Conservation (phyloP, 2,888 invertebrate genomes). For the Hartigia nigra region DNA sequence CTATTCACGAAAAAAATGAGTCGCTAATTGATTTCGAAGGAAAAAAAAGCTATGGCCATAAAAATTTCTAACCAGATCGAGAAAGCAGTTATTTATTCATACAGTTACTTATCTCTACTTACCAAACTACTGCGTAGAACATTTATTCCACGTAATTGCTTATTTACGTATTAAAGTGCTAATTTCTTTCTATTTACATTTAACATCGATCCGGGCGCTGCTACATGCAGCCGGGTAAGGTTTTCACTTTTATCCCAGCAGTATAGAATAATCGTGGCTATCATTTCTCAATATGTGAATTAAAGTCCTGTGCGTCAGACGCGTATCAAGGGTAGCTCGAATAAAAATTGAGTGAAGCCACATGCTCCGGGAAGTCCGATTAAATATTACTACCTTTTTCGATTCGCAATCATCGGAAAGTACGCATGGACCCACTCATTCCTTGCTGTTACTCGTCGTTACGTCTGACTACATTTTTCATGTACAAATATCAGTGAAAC, state of each 20-base stretch:
- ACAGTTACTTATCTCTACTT: neutral
- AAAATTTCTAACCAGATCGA: too few relatives aligned
- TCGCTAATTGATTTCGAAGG: neutral
- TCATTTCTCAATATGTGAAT: neutral
- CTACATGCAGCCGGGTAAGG: neutral
- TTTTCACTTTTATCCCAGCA: neutral
- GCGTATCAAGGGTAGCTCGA: neutral
- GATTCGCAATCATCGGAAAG: neutral
- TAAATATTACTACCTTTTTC: neutral
- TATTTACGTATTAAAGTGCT: neutral
- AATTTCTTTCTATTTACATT: neutral
- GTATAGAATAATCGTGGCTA: neutral
- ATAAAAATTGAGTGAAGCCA: neutral
- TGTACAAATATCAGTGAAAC: too few relatives aligned
- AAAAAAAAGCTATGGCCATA: neutral
- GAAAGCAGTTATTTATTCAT: neutral
- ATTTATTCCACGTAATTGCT: neutral
- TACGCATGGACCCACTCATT: neutral
- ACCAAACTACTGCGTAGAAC: neutral
- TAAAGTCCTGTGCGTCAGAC: neutral
- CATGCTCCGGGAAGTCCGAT: neutral
- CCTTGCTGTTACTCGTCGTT: neutral
- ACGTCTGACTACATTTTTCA: too few relatives aligned
- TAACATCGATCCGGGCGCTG: neutral
- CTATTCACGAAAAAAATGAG: neutral